Base-by-base conservation (phyloP, 2,113 vertebrate genomes). In the Microcebus jonahi region DNA sequence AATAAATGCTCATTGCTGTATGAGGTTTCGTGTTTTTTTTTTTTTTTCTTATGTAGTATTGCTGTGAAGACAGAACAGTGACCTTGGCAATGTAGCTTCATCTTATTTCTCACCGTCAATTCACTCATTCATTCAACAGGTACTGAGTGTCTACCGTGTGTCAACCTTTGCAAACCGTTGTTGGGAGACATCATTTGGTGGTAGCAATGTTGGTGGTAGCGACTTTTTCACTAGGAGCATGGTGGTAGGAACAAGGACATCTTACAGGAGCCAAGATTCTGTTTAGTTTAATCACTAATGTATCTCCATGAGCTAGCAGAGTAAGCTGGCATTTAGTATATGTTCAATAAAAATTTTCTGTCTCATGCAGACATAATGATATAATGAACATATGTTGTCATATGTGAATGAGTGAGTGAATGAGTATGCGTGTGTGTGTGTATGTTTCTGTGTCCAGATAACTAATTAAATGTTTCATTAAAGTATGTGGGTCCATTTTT, bases 121-220 rank as follows among this genome's bases (percentile, higher is more conserved):
- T 83, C 48, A 50, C 14, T 63, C 45, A 36, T n/a, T 65, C 25
- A 25, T 31, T 42, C 15, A 57, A 29, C 5, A 70, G 45, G 27
- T 6, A 39, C 2, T 27, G 68, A 36, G 2, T 34, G 1, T 6
- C 11, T 13, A 42, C 34, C 14, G 6, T 6, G 2, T 11, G 9
- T 20, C 45, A 27, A 2, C 12, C 10, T 8, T 3, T 27, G 55
- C 29, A 31, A 53, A 85, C n/a, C 5, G 8, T 36, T 29, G 1
- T 4, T 48, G 8, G 7, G 31, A n/a, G 31, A 55, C 18, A n/a
- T 55, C 50, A 34, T 53, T 79, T 55, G 61, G 13, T 7, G 25
- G 31, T 0, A n/a, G 45, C 12, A 23, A 55, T 55, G 53, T 79
- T 55, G 61, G 13, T 9, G 25, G 31, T 0, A n/a, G 45, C 10